Conservation (phyloP, 2,113 vertebrate genomes). For the Proterorhinus semilunaris region DNA sequence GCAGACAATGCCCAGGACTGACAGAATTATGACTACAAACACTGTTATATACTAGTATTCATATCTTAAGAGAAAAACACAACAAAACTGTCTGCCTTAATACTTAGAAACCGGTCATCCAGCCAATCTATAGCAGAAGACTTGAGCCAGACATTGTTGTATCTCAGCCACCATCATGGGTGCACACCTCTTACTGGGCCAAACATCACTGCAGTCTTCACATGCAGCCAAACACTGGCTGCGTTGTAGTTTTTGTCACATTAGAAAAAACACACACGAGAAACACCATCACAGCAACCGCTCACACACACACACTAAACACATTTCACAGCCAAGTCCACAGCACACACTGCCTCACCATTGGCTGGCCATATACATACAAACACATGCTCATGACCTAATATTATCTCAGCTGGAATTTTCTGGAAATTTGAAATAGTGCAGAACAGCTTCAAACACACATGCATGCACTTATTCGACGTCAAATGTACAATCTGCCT, state of each 20-base stretch:
- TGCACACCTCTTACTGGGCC: conserved; percentile 58
- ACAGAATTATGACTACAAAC: conserved; percentile 52
- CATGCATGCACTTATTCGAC: conserved; percentile 16
- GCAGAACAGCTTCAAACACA: conserved; percentile 41
- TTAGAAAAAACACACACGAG: conserved; percentile 50
- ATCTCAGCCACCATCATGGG: conserved; percentile 67
- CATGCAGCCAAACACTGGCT: conserved; percentile 61
- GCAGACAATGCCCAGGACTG: conserved; percentile 46
- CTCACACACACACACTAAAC: conserved; percentile 36
- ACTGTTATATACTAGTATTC: conserved; percentile 53
- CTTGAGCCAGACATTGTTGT: conserved; percentile 71
- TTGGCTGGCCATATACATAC: conserved; percentile 58
- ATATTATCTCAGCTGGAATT: conserved; percentile 75
- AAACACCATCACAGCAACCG: conserved; percentile 52
- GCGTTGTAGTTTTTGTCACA: conserved; percentile 49
- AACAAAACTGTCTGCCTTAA: conserved; percentile 58
- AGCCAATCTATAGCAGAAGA: conserved; percentile 60
- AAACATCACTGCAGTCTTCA: conserved; percentile 63
- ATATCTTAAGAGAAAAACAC: conserved; percentile 16
- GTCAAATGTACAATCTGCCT: conserved; percentile 43
- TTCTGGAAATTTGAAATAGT: conserved; percentile 66
- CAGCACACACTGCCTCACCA: conserved; percentile 57
- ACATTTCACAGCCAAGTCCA: conserved; percentile 63
- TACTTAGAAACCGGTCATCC: conserved; percentile 38
- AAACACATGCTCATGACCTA: conserved; percentile 67